Percentiles rank a stretch among this genome's conserved stretches.
These are phyloP conservation scores for Drosophila flavopinicola DNA, from an alignment of 2,888 invertebrate species.

Conservation along the genomic window DNA sequence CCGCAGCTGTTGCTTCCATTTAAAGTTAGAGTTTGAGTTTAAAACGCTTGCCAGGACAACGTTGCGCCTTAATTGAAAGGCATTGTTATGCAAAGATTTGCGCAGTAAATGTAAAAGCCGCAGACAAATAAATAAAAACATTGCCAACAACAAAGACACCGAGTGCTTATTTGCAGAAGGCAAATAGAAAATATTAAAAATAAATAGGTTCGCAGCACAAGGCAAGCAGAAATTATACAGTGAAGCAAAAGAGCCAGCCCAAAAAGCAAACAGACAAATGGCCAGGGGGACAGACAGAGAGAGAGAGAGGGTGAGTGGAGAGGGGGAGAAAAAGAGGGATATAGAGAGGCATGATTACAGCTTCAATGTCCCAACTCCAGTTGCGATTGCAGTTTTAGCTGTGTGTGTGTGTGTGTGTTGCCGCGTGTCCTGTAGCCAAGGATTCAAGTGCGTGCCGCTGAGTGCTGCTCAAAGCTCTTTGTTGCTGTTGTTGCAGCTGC, in stretches of 20 bases:
- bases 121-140: constrained; percentile 57
- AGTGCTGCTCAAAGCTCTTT: constrained; percentile 71
- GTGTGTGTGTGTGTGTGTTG: constrained; percentile 49
- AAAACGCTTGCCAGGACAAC: constrained; percentile 2
- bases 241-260: constrained; percentile 7
- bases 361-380: constrained; percentile 19
- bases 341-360: constrained; percentile 1
- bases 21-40: background rate
- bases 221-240: constrained; percentile 37
- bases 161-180: constrained; percentile 52
- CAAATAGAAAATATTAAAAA: constrained; percentile 71
- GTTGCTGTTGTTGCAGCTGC: constrained; percentile 36
- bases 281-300: background rate
- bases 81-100: constrained; percentile 64
- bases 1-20: constrained; percentile 3
- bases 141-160: constrained; percentile 16
- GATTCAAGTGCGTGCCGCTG: constrained; percentile 71
- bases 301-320: background rate
- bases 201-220: constrained; percentile 57
- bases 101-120: constrained; percentile 43
- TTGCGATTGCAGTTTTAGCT: constrained; percentile 71
- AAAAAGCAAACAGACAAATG: constrained; percentile 6
- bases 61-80: constrained; percentile 61
- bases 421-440: constrained; percentile 14
- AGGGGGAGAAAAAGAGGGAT: background rate